Conservation (phyloP, 2,888 invertebrate species). For the Rotaria socialis region DNA sequence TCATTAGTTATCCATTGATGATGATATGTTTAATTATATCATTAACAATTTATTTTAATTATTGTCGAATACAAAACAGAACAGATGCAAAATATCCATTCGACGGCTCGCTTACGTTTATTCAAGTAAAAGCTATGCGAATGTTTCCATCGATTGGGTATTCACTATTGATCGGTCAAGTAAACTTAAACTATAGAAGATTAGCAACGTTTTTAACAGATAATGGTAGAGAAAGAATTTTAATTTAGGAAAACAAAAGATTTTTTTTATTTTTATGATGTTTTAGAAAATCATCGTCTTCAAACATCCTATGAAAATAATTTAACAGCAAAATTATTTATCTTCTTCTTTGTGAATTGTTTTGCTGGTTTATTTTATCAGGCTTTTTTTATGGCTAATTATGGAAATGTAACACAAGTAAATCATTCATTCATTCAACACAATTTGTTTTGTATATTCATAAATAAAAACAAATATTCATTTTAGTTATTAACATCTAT, state of each 20-base stretch:
- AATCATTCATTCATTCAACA: not conserved
- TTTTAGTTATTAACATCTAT: slow-evolving; percentile 68
- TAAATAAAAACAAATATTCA: not conserved
- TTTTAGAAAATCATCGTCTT: slow-evolving; percentile 69
- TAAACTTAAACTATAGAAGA: slow-evolving; percentile 69
- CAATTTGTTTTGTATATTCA: not conserved
- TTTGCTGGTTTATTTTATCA: slow-evolving; percentile 74
- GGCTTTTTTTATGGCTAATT: slow-evolving; percentile 63
- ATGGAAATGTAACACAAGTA: slow-evolving; percentile 25
- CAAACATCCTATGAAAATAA: slow-evolving; percentile 73
- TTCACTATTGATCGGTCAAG: slow-evolving; percentile 68
- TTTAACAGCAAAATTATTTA: slow-evolving; percentile 69
- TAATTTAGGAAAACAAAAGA: no score
- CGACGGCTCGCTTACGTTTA: not conserved
- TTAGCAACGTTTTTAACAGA: slow-evolving; percentile 71
- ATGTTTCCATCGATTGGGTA: slow-evolving; percentile 68
- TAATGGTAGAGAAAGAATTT: slow-evolving; percentile 63
- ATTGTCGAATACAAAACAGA: slow-evolving; percentile 69
- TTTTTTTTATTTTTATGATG: not conserved
- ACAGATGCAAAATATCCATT: slow-evolving; percentile 54
- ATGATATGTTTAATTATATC: slow-evolving; percentile 67
- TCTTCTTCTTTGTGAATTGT: slow-evolving; percentile 74
- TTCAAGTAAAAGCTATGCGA: not conserved
- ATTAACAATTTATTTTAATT: slow-evolving; percentile 69
- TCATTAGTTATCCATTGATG: slow-evolving; percentile 70